Evolutionary conservation across 2,113 vertebrate species (phyloP).

Genomic region (Daphoenositta chrysoptera): DNA sequence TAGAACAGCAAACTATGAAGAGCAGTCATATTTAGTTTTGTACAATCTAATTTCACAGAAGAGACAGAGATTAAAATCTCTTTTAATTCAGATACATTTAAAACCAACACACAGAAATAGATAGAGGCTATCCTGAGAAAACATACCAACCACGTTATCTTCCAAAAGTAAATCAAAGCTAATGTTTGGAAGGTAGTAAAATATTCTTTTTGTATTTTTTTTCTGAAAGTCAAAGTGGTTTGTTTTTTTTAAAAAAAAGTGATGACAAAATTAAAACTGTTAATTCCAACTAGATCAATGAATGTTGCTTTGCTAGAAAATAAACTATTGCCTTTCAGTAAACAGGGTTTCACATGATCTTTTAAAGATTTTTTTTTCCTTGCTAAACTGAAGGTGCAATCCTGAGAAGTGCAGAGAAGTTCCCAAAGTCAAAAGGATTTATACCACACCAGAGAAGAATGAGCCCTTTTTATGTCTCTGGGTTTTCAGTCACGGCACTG

Average conservation of each 20-base stretch:
- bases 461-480: not conserved
- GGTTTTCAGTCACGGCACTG: not conserved
- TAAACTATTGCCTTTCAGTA: slow-evolving; percentile 21
- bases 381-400: not conserved
- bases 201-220: not conserved
- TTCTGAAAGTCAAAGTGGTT: not conserved
- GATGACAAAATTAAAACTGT: not conserved
- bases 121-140: slow-evolving; percentile 58
- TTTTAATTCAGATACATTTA: slow-evolving; percentile 22
- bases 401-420: slow-evolving; percentile 12
- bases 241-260: not conserved
- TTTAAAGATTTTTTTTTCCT: not conserved
- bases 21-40: slow-evolving; percentile 53
- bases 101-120: slow-evolving; percentile 51
- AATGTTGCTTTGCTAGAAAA: not conserved
- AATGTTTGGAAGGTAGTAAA: slow-evolving; percentile 4
- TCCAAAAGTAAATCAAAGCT: slow-evolving; percentile 1
- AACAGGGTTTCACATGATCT: not conserved
- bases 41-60: slow-evolving; percentile 66
- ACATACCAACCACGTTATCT: slow-evolving; percentile 22
- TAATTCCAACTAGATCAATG: not conserved
- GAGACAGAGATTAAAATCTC: slow-evolving; percentile 45
- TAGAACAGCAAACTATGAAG: slow-evolving; percentile 58
- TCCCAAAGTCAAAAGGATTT: not conserved
- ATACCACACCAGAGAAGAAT: not conserved